phyloP scores from a whole-genome alignment of 2,113 vertebrate genomes.

The Xenotilapia flavipinnis region DNA sequence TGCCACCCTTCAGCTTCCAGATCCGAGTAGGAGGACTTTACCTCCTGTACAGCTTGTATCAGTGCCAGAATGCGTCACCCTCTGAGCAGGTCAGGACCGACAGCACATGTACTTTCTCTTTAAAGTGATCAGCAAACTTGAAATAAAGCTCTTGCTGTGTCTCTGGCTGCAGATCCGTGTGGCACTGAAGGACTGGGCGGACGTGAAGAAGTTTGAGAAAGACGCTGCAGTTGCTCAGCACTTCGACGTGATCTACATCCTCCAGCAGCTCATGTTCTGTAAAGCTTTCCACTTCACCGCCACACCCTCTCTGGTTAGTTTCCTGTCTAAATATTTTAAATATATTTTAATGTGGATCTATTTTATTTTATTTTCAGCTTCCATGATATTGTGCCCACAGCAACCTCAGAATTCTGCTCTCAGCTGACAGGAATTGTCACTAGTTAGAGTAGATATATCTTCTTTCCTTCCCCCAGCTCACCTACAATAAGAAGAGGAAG shows the following conservation, averaged over 20 bases:
- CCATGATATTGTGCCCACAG: not conserved
- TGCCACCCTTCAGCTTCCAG: conserved; percentile 89
- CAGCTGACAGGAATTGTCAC: not conserved
- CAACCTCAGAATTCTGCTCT: not conserved
- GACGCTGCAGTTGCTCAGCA: conserved; percentile 82
- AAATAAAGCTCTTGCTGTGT: not conserved
- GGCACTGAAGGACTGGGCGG: conserved; percentile 85
- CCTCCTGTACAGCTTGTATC: conserved; percentile 83
- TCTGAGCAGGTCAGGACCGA: conserved; percentile 76
- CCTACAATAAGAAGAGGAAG: conserved; percentile 40
- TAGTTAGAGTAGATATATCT: not conserved
- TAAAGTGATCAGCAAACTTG: not conserved
- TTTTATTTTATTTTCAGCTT: not conserved
- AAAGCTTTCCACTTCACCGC: conserved; percentile 87
- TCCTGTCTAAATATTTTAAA: not conserved
- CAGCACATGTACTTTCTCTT: fast-evolving
- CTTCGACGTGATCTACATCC: conserved; percentile 80
- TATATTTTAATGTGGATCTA: not conserved
- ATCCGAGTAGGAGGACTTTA: conserved; percentile 91
- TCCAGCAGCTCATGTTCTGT: conserved; percentile 71
- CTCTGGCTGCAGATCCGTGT: conserved; percentile 76
- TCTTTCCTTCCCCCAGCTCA: conserved; percentile 35
- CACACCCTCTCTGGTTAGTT: conserved; percentile 80
- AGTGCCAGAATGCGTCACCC: conserved; percentile 75
- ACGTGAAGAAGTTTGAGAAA: conserved; percentile 78